Evolutionary conservation across 2,113 vertebrate species (phyloP).

Genomic region (Paradoxurus hermaphroditus): DNA sequence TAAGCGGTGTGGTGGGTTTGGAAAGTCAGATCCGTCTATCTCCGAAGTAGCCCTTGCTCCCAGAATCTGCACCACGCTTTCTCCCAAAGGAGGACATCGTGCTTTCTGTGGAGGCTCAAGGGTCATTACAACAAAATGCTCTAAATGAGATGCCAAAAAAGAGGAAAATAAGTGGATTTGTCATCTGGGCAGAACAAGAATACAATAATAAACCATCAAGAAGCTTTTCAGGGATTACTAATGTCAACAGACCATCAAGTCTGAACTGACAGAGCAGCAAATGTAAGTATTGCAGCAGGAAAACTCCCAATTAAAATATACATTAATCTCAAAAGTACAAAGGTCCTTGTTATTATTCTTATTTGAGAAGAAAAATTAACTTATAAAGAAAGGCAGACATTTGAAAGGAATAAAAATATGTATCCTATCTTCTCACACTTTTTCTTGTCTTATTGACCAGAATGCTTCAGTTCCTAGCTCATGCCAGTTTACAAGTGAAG

Average conservation of each 20-base stretch:
- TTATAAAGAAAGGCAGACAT: not conserved
- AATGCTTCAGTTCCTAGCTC: not conserved
- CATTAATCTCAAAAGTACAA: slow-evolving; percentile 34
- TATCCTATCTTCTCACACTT: not conserved
- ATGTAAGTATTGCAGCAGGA: slow-evolving; percentile 43
- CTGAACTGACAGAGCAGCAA: slow-evolving; percentile 27
- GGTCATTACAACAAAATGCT: not conserved
- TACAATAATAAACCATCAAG: slow-evolving; percentile 40
- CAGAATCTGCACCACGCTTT: not conserved
- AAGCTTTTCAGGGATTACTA: slow-evolving; percentile 46
- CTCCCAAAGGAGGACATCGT: not conserved
- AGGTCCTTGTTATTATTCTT: slow-evolving; percentile 24
- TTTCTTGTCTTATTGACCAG: slow-evolving; percentile 3
- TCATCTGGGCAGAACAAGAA: not conserved
- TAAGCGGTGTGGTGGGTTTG: not conserved
- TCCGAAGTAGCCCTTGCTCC: not conserved
- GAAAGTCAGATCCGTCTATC: not conserved
- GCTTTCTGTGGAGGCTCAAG: not conserved
- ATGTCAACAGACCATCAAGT: slow-evolving; percentile 39
- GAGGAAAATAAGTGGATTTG: not conserved
- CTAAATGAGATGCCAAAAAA: slow-evolving; percentile 45
- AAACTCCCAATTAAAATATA: slow-evolving; percentile 47
- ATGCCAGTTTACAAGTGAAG: not conserved
- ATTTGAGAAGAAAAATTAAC: slow-evolving; percentile 39
- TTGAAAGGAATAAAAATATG: not conserved